Evolutionary conservation across 2,797 vertebrate species (phyloP).

Genomic region (Microctenopoma stevenorrisi): DNA sequence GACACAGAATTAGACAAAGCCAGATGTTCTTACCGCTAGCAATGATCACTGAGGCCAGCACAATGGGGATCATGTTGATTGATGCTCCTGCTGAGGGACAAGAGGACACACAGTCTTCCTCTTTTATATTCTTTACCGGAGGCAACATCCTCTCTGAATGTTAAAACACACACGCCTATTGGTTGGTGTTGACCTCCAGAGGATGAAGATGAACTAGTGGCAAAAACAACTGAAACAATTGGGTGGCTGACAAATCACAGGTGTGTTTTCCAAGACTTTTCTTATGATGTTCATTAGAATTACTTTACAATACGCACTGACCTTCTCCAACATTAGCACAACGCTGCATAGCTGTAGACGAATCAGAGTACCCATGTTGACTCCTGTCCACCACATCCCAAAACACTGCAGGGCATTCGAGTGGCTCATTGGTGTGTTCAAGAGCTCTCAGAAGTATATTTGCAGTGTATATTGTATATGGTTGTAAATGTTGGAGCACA

Average conservation of each 20-base stretch:
- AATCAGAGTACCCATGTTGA: too few species aligned
- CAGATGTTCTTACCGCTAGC: constrained; percentile 83
- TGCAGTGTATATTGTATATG: neutral
- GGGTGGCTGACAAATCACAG: constrained; percentile 41
- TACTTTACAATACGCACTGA: neutral
- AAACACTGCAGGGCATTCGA: too few species aligned
- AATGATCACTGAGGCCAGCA: constrained; percentile 84
- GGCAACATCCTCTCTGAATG: constrained; percentile 46
- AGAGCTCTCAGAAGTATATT: neutral
- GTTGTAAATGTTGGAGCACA: constrained; percentile 8
- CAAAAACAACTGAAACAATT: constrained; percentile 6
- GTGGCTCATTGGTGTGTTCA: neutral
- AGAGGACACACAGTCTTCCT: constrained; percentile 38
- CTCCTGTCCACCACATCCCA: too few species aligned
- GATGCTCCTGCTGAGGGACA: constrained; percentile 71
- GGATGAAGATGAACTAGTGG: constrained; percentile 54
- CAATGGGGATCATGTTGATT: constrained; percentile 82
- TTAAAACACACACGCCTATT: constrained; percentile 50
- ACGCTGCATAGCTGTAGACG: too few species aligned
- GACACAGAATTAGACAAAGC: constrained; percentile 55
- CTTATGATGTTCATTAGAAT: constrained; percentile 56
- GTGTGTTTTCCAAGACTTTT: constrained; percentile 71
- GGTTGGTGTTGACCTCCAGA: constrained; percentile 25
- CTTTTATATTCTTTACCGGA: constrained; percentile 75
- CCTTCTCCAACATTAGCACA: too few species aligned